Evolutionary conservation across 2,888 invertebrate species (phyloP).

Genomic region (Clivina fossor): DNA sequence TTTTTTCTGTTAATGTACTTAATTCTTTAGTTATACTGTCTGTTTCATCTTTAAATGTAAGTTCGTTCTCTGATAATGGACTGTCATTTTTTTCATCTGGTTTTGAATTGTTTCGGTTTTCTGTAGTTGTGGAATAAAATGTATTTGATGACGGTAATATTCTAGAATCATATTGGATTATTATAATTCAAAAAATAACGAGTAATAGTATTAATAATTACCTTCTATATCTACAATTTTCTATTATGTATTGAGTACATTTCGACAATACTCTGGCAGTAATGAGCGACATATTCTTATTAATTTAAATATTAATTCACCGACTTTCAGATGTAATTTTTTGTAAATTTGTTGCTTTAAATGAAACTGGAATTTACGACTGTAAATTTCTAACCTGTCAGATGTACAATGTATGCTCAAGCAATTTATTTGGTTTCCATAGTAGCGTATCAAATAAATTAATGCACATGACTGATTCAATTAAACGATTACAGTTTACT

Average conservation of each 20-base stretch:
- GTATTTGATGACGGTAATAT: slow-evolving; percentile 43
- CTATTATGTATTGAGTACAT: slow-evolving; percentile 46
- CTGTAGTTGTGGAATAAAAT: slow-evolving; percentile 42
- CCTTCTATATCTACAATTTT: slow-evolving; percentile 47
- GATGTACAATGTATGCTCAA: no score
- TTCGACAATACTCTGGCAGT: slow-evolving; percentile 46
- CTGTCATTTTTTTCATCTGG: slow-evolving; percentile 44
- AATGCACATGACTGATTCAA: no score
- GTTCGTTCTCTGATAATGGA: slow-evolving; percentile 54
- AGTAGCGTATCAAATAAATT: no score
- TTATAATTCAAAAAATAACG: slow-evolving; percentile 19
- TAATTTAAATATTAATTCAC: no score
- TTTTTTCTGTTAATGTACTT: slow-evolving; percentile 61
- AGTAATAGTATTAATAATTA: slow-evolving; percentile 38
- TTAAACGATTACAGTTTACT: no score
- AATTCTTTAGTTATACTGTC: slow-evolving; percentile 67
- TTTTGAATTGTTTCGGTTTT: slow-evolving; percentile 57
- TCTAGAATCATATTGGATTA: slow-evolving; percentile 43
- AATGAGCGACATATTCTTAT: slow-evolving; percentile 50
- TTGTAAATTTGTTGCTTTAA: no score
- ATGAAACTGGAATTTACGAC: no score
- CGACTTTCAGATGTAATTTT: no score
- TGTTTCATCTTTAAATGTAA: slow-evolving; percentile 64
- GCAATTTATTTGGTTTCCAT: no score
- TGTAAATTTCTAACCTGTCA: no score